These are phyloP conservation scores for Apis mellifera DNA, from an alignment of 1,140 invertebrate genomes.

Conservation along the genomic window DNA sequence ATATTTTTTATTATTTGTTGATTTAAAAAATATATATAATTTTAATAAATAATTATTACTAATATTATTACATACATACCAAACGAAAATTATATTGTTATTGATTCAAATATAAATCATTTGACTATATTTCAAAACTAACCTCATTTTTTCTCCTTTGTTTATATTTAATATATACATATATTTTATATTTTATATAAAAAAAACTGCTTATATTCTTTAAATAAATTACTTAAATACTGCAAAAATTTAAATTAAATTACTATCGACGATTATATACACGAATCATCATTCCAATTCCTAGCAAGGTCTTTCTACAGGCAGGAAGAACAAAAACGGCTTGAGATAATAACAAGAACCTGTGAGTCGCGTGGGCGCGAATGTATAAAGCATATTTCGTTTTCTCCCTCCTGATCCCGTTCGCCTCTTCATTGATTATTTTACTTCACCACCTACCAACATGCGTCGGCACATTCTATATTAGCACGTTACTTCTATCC, in stretches of 20 bases:
- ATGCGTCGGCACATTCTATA: conserved; percentile 25
- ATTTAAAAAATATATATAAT: neutral
- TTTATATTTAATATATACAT: neutral
- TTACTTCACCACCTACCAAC: conserved; percentile 55
- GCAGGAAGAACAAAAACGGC: conserved; percentile 53
- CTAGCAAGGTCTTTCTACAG: conserved; percentile 47
- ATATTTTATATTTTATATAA: too few relatives aligned
- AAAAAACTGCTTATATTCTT: neutral
- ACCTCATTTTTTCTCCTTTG: neutral
- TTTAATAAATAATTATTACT: neutral
- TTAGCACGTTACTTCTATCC: conserved; percentile 21
- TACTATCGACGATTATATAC: conserved; percentile 3
- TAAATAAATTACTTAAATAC: neutral
- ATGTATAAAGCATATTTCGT: conserved; percentile 46
- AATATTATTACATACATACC: neutral
- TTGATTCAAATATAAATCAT: neutral
- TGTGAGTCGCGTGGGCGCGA: conserved; percentile 57
- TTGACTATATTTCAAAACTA: neutral
- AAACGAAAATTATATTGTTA: neutral
- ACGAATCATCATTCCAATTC: conserved; percentile 29
- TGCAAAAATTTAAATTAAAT: neutral
- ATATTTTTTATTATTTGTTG: too few relatives aligned
- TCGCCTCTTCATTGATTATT: conserved; percentile 66
- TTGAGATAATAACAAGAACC: conserved; percentile 39
- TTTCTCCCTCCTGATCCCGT: conserved; percentile 45